Conservation (phyloP, 1,140 invertebrate species). For the Meloidogyne hapla region DNA sequence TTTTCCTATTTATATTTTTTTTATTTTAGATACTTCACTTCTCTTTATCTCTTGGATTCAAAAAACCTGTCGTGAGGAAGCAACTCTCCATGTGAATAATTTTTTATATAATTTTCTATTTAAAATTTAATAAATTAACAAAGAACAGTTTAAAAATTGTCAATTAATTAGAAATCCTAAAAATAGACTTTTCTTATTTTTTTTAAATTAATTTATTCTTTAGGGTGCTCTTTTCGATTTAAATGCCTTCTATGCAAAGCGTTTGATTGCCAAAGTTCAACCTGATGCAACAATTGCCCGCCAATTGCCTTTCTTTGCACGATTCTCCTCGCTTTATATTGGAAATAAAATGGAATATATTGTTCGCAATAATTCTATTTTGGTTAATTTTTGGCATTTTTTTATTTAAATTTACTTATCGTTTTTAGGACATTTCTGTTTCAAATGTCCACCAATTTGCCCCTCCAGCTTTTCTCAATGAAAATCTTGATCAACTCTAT, state of each 20-base stretch:
- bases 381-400: not conserved
- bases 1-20: not conserved
- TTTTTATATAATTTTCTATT: too few relatives aligned
- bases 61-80: not conserved
- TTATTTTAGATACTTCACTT: slow-evolving; percentile 30
- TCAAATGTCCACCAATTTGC: slow-evolving; percentile 29
- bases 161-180: too few relatives aligned
- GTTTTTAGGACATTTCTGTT: slow-evolving; percentile 29
- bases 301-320: slow-evolving; percentile 36
- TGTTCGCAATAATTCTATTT: not conserved
- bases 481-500: slow-evolving; percentile 39
- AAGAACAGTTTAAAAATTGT: too few relatives aligned
- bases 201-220: not conserved
- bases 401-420: not conserved
- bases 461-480: slow-evolving; percentile 36
- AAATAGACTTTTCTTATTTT: too few relatives aligned
- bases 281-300: slow-evolving; percentile 30
- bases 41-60: slow-evolving; percentile 33
- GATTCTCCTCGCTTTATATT: slow-evolving; percentile 12
- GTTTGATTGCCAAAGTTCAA: slow-evolving; percentile 19
- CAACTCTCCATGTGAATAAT: not conserved
- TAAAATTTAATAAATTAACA: too few relatives aligned
- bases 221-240: slow-evolving; percentile 39
- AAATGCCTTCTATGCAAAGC: slow-evolving; percentile 39
- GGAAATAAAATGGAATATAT: not conserved